Evolutionary conservation across 2,888 invertebrate genomes (phyloP).

Genomic region (Sussaba pulchella): DNA sequence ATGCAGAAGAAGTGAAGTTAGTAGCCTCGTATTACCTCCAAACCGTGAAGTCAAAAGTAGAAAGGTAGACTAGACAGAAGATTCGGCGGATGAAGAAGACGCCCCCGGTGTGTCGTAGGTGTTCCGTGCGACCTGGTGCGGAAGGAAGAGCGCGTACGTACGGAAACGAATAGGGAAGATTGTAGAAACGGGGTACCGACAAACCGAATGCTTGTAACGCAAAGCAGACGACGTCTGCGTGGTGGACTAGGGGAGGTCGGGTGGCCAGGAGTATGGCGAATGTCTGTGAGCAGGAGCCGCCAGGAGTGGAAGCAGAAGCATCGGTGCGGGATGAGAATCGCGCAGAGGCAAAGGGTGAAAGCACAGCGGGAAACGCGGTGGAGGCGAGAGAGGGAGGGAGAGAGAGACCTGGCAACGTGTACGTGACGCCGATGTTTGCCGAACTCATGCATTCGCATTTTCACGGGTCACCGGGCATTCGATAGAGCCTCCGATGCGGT

Average conservation of each 20-base stretch:
- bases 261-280: background rate
- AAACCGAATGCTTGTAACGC: slow-evolving; percentile 54
- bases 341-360: slow-evolving; percentile 62
- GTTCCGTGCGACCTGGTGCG: slow-evolving; percentile 54
- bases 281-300: slow-evolving; percentile 32
- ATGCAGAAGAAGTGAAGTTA: slow-evolving; percentile 39
- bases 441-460: slow-evolving; percentile 81
- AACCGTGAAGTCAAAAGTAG: slow-evolving; percentile 40
- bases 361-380: slow-evolving; percentile 49
- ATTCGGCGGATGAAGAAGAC: slow-evolving; percentile 55
- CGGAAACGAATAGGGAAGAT: slow-evolving; percentile 61
- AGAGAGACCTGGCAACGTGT: slow-evolving; percentile 67
- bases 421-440: slow-evolving; percentile 79
- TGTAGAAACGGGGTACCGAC: slow-evolving; percentile 33
- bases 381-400: slow-evolving; percentile 40
- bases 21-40: slow-evolving; percentile 39
- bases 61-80: slow-evolving; percentile 50
- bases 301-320: slow-evolving; percentile 49
- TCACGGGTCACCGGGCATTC: slow-evolving; percentile 81
- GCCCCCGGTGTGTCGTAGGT: slow-evolving; percentile 7
- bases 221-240: slow-evolving; percentile 46
- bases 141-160: slow-evolving; percentile 62
- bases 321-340: slow-evolving; percentile 62
- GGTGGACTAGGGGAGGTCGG: slow-evolving; percentile 12
- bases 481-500: slow-evolving; percentile 66